Base-by-base conservation (phyloP, 1,140 invertebrate genomes). In the Drosophila bocqueti region DNA sequence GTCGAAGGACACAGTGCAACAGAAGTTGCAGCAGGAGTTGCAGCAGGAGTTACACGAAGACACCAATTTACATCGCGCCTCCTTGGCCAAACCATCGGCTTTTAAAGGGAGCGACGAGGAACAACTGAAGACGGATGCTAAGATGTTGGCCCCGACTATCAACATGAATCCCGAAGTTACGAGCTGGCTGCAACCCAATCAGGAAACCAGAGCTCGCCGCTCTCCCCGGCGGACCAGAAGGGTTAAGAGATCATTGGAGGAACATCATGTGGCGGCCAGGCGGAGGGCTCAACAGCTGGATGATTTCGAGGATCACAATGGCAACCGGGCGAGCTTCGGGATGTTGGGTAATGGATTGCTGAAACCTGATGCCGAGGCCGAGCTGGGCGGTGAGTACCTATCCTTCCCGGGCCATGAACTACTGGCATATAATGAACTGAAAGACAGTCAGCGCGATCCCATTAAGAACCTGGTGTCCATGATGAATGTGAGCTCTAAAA, bases 221-320 rank as follows among this genome's bases (percentile, higher is more conserved):
- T 10, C 10, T 16, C 7, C 45, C 1, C 21, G 55, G 1, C 15
- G 26, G 1, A 61, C 62, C 11, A 57, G 61, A 0, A 63, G 83
- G 21, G 57, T 55, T 2, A 66, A 61, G 9, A 63, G 83, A 26
- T 79, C 71, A 0, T 21, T 73, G 52, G 83, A 75, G 11, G 34
- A 45, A 8, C 18, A 55, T 13, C 40, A 62, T 21, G 24, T 11
- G 3, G 16, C 24, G 10, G 8, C 36, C 4, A 71, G 61, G 10
- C 31, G 38, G 2, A 50, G 34, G 24, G 45, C 31, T 15, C 52
- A 34, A 11, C 38, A 46, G 4, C 5, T 89, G 7, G 81, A 81
- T 21, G 78, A 75, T 3, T 73, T 79, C 1, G 78, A 78, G 26
- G 85, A 89, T 63, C 84, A 89, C 42, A 90, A 90, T 67, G 84